Percentiles rank a stretch among this genome's conserved stretches.
phyloP scores from a whole-genome alignment of 2,888 invertebrate genomes.

The Polymixis flavicincta region DNA sequence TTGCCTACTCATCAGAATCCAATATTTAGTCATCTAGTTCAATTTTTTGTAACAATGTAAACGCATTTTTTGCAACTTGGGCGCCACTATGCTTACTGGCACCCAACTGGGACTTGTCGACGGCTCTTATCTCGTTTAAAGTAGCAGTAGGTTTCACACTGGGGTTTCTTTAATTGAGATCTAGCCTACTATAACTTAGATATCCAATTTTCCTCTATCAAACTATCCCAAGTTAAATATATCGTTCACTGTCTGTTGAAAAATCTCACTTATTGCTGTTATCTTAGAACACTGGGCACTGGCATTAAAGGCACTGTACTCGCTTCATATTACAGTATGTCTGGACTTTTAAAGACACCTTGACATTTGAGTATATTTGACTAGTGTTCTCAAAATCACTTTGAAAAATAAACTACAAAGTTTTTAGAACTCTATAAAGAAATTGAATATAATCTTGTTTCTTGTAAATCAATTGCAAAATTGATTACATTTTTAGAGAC shows the following conservation, averaged over 20 bases:
- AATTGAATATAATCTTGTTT: background rate
- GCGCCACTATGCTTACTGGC: conserved; percentile 20
- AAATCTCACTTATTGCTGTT: background rate
- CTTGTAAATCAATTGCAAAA: background rate
- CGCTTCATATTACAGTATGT: background rate
- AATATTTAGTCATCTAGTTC: background rate
- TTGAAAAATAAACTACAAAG: background rate
- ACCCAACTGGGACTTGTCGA: background rate
- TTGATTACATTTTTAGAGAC: too few relatives aligned
- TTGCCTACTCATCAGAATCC: background rate
- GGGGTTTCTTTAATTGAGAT: background rate
- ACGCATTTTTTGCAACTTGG: background rate
- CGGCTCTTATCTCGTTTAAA: background rate
- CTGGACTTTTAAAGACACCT: background rate
- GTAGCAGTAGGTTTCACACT: background rate
- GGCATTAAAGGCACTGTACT: background rate
- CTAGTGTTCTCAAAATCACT: background rate
- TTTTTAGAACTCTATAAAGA: background rate
- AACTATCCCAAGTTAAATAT: background rate
- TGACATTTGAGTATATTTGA: conserved; percentile 7
- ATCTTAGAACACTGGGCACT: background rate
- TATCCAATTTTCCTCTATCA: background rate
- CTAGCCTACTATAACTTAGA: background rate
- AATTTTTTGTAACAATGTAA: background rate
- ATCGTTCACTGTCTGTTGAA: background rate